These are phyloP conservation scores for Pectinophora gossypiella DNA, from an alignment of 1,140 invertebrate genomes.

Conservation along the genomic window DNA sequence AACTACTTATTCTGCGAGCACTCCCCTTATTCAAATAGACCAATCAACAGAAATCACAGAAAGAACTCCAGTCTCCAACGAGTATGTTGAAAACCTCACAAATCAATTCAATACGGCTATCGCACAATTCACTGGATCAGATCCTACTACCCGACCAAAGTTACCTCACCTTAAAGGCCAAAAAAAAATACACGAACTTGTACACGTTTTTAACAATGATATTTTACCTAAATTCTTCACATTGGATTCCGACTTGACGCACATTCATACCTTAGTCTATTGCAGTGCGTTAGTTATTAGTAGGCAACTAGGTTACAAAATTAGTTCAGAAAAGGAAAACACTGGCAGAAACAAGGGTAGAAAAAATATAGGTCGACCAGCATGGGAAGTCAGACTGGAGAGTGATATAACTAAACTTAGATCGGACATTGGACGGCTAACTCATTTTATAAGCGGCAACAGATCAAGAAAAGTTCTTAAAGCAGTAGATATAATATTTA, in stretches of 20 bases:
- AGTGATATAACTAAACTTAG: no score
- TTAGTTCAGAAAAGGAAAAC: neutral
- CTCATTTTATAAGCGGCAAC: conserved; percentile 4
- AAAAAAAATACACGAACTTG: conserved; percentile 1
- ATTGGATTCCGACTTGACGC: neutral
- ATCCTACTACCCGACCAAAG: conserved; percentile 7
- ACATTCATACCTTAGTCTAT: conserved; percentile 16
- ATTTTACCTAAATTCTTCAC: neutral
- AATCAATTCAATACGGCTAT: neutral
- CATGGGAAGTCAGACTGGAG: neutral
- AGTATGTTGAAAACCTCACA: neutral
- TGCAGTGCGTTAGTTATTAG: conserved; percentile 10
- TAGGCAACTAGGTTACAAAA: no score
- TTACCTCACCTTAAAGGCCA: conserved; percentile 6
- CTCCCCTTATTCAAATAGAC: no score
- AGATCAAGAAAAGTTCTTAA: conserved; percentile 10
- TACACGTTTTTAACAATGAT: conserved; percentile 5
- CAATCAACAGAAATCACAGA: neutral
- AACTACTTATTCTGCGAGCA: no score
- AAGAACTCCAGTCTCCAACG: neutral
- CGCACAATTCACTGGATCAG: neutral
- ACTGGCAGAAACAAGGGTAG: neutral
- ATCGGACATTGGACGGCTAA: conserved; percentile 7
- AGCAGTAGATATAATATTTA: conserved; percentile 6
- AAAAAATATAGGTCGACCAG: neutral